Evolutionary conservation across 2,113 vertebrate genomes (phyloP).

Genomic region (mouse (Mus musculus)): DNA sequence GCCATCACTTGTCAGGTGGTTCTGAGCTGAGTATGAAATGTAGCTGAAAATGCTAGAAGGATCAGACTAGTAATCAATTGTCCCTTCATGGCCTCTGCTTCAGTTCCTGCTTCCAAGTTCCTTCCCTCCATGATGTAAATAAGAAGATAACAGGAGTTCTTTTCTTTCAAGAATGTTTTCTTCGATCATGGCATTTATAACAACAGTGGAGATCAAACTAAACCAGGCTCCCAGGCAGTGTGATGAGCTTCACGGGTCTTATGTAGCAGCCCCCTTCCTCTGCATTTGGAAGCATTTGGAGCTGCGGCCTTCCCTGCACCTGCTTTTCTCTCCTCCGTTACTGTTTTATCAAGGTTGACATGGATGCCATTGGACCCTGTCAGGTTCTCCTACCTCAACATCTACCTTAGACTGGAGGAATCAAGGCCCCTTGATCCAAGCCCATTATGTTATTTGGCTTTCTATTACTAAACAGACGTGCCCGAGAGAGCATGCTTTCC

Average conservation of each 20-base stretch:
- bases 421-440: neutral
- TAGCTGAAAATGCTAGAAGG: neutral
- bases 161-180: neutral
- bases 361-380: neutral
- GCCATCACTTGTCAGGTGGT: neutral
- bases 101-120: neutral
- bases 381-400: neutral
- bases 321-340: neutral
- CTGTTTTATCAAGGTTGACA: neutral
- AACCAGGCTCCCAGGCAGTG: neutral
- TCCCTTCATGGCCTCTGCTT: neutral
- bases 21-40: neutral
- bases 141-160: neutral
- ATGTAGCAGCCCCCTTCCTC: no score
- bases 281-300: neutral
- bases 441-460: neutral
- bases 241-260: no score
- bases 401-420: neutral
- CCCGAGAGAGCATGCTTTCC: neutral
- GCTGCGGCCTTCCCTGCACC: no score
- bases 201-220: neutral
- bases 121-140: neutral
- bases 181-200: neutral
- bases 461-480: neutral
- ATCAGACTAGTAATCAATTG: neutral